These are phyloP conservation scores for Trichoplusia ni DNA, from an alignment of 1,140 invertebrate genomes.

Conservation along the genomic window DNA sequence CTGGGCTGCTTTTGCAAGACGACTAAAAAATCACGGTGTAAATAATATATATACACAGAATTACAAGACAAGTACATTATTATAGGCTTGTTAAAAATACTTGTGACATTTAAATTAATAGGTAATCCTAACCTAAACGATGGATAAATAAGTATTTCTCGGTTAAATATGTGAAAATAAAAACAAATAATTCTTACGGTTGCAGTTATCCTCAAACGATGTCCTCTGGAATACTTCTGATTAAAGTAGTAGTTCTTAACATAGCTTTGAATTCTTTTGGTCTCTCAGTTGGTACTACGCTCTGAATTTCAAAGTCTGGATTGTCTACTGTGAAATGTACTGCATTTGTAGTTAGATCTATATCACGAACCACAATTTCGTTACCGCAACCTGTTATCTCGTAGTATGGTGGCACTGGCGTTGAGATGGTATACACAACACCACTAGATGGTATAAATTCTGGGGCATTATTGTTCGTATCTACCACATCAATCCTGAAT, in stretches of 20 bases:
- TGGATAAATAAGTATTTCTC: no score
- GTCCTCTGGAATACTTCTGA: constrained; percentile 57
- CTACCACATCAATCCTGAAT: constrained; percentile 50
- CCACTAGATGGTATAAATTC: constrained; percentile 47
- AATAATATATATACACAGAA: no score
- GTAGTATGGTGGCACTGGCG: constrained; percentile 63
- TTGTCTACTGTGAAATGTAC: constrained; percentile 64
- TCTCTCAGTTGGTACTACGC: constrained; percentile 31
- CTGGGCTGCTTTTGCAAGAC: no score
- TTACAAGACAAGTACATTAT: no score
- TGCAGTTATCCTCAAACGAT: constrained; percentile 58
- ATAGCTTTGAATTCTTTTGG: constrained; percentile 62
- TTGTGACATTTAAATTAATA: no score
- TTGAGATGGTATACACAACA: constrained; percentile 54
- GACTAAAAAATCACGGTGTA: no score
- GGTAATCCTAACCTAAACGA: no score
- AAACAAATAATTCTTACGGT: constrained; percentile 56
- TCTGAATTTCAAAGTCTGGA: constrained; percentile 60
- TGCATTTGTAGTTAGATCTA: constrained; percentile 65
- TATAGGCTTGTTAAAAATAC: background rate
- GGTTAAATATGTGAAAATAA: no score
- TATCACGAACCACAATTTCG: constrained; percentile 59
- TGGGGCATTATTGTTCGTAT: constrained; percentile 70
- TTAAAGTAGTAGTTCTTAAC: constrained; percentile 58
- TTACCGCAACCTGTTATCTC: constrained; percentile 55